Base-by-base conservation (phyloP, 1,140 invertebrate genomes). In the Drosophila saltans region DNA sequence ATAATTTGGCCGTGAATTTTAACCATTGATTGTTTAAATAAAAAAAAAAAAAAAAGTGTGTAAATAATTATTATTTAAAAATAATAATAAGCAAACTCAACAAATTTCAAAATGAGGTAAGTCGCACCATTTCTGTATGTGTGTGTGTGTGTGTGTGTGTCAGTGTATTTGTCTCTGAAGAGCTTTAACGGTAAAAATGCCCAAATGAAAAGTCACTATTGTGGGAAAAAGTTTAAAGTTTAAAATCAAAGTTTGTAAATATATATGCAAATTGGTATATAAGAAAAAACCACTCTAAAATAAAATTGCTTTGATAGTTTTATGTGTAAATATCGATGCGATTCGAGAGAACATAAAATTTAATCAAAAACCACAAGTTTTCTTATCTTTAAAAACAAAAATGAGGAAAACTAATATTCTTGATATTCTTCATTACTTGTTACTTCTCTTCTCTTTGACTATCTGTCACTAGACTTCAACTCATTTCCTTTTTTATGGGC, bases 151-250 rank as follows among this genome's bases (percentile, higher is more conserved):
- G 43, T 48, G 16, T 48, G 3, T 48, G 6, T 48, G 43, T 48
- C 4, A 2, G 43, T 48, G 43, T 48, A 5, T 21, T 21, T 5
- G 1, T 36, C 33, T 36, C 33, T 45, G 43, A 21, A 52, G 45
- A 52, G 45, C 45, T 26, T 52, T 52, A 52, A 52, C 45, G 21
- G 45, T 52, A 26, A 52, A 52, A 52, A 48, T 48, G 45, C 45
- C 16, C 21, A 6, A 36, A 36, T 36, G 4, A 30, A 2, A 30
- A 16, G 43, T 48, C 45, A 48, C 9, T 52, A 24, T 21, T 9
- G 45, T 24, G 21, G 21, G 21, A 7, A n/a, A 26, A 52, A 48
- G 45, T 48, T 48, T 16, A 48, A 48, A 48, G 16, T 16, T 16
- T 7, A 21, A 48, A 52, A 52, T 7, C 5, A 52, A 52, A 10